Percentiles rank a stretch among this genome's conserved stretches.
phyloP scores from a whole-genome alignment of 2,113 vertebrate genomes.

The Varanus komodoensis region DNA sequence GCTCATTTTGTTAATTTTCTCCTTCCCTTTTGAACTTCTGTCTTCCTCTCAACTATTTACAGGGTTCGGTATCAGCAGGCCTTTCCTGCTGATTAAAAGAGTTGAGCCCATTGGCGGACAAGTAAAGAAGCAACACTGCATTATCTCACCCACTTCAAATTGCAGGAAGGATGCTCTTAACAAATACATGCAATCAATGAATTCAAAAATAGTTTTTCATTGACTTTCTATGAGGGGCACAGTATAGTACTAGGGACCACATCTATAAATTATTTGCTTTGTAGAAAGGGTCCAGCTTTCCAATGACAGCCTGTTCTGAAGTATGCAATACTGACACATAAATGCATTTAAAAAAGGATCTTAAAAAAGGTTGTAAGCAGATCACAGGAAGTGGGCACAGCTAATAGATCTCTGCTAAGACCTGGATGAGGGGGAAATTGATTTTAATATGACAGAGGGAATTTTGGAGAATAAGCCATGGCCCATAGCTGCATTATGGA shows the following conservation, averaged over 20 bases:
- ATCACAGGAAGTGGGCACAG: neutral
- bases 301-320: neutral
- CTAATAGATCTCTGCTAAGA: too few species aligned
- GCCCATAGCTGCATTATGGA: neutral
- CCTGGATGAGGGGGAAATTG: neutral
- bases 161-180: neutral
- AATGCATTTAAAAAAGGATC: neutral
- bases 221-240: neutral
- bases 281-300: neutral
- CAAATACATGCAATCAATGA: neutral
- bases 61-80: neutral
- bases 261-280: neutral
- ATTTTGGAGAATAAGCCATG: neutral
- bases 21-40: neutral
- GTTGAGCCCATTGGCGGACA: neutral
- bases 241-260: neutral
- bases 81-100: conserved; percentile 9
- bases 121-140: conserved; percentile 12
- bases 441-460: neutral
- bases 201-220: neutral
- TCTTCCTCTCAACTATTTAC: neutral
- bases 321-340: neutral
- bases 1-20: conserved; percentile 3
- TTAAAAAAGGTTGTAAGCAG: neutral
- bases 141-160: neutral